Conservation (phyloP, 2,113 vertebrate species). For the Ovis aries region ARS-UI_Ramb_v3.0 NC_056064.1:49794001-49794500, state of each 20-base stretch:
- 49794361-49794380: not conserved
- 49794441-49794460: not conserved
- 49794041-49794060: not conserved
- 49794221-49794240: not conserved
- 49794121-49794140: not conserved
- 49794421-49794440: not conserved
- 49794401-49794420: fast-evolving
- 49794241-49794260: not conserved
- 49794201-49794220: not conserved
- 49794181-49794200: not conserved
- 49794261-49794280: not conserved
- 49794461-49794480: not conserved
- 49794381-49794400: not conserved
- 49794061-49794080: not conserved
- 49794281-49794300: not conserved
- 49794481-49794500: not conserved
- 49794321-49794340: not conserved
- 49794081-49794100: not conserved
- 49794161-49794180: not conserved
- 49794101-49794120: not conserved
- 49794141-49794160: not conserved
- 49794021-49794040: not conserved
- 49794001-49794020: not conserved
- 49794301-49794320: not conserved
- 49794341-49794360: not conserved